A percentile compares a stretch with the other conserved stretches of the same genome.
Conservation (phyloP, 2,797 vertebrate genomes). For the Ibycter americanus region DNA sequence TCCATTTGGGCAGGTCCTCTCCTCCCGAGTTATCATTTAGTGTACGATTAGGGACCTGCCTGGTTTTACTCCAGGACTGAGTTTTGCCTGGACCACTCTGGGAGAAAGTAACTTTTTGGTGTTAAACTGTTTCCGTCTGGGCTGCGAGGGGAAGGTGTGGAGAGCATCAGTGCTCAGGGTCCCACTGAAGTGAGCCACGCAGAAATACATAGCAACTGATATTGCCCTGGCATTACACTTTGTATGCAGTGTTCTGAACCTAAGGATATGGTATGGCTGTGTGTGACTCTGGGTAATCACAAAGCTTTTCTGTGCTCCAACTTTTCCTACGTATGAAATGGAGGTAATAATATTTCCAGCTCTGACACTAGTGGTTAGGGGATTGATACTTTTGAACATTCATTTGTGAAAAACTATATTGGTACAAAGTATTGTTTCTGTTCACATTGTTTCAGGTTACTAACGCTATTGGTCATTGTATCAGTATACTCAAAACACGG, state of each 20-base stretch:
- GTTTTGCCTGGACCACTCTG: not conserved
- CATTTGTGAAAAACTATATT: not conserved
- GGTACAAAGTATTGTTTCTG: conserved; percentile 47
- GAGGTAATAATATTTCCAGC: conserved; percentile 7
- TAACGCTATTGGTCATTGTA: conserved; percentile 45
- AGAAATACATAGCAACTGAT: not conserved
- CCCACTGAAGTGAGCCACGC: not conserved
- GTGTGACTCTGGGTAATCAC: not conserved
- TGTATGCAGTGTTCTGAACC: not conserved
- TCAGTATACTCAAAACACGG: conserved; percentile 62
- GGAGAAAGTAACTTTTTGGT: not conserved
- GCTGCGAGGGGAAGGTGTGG: not conserved
- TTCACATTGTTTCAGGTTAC: conserved; percentile 62
- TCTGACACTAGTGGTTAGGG: not conserved
- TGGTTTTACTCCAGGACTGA: not conserved
- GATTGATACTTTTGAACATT: not conserved
- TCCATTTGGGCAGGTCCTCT: not conserved
- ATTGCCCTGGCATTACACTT: not conserved
- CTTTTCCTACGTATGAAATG: not conserved
- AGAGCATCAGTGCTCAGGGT: not conserved
- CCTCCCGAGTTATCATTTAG: not conserved
- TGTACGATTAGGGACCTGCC: not conserved
- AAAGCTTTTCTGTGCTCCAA: not conserved
- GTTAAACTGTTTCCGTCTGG: not conserved
- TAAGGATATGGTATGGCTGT: not conserved